Percentiles rank a stretch among this genome's conserved stretches.
These are phyloP conservation scores for Martes martes DNA, from an alignment of 2,113 vertebrate genomes.

Conservation along the genomic window DNA sequence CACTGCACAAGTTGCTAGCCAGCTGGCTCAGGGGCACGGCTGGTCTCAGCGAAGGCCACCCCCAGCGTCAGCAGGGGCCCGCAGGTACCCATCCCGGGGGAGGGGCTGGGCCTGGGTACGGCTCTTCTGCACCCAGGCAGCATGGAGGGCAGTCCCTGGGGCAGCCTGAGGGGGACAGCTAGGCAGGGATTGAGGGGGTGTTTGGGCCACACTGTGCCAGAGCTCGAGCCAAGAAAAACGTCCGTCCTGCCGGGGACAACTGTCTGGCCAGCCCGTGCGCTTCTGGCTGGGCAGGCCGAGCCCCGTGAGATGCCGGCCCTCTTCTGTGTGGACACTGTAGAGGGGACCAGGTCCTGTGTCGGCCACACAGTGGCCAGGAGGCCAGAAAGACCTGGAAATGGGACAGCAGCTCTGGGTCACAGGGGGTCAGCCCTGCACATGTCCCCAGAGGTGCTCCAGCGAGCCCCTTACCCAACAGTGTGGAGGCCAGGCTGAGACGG, in stretches of 20 bases:
- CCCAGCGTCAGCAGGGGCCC: not conserved
- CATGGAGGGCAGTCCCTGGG: not conserved
- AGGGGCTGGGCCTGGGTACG: not conserved
- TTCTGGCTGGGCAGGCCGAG: fast-evolving
- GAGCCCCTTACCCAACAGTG: not conserved
- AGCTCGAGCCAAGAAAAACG: fast-evolving
- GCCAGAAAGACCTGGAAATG: not conserved
- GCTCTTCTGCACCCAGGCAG: not conserved
- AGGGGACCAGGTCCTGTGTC: not conserved
- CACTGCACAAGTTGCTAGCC: not conserved
- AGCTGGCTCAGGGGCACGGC: not conserved
- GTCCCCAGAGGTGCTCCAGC: not conserved
- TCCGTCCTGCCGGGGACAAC: fast-evolving
- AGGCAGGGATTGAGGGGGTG: not conserved
- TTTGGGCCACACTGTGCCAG: fast-evolving
- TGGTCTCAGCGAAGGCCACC: not conserved
- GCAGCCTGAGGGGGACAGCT: not conserved
- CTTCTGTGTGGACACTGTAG: no score
- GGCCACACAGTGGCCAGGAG: not conserved
- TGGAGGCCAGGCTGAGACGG: not conserved
- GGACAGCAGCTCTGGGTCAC: not conserved
- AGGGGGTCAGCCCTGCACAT: not conserved
- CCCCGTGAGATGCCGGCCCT: fast-evolving
- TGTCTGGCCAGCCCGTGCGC: fast-evolving
- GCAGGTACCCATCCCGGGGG: not conserved